These are phyloP conservation scores for Peromyscus aztecus DNA, from an alignment of 2,797 vertebrate species.

Conservation along the genomic window DNA sequence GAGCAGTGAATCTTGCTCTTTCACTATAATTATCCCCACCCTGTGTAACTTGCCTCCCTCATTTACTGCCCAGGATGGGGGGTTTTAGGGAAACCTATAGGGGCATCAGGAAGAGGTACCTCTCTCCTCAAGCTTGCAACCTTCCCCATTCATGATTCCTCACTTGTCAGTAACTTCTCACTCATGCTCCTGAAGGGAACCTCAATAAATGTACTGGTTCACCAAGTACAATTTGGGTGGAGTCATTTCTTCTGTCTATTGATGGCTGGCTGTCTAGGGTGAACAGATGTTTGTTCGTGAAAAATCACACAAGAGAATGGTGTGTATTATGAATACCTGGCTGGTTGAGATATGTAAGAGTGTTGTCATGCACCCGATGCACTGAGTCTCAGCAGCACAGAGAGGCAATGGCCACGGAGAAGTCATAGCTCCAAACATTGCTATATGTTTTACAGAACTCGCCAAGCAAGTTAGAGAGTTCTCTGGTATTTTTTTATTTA, in stretches of 20 bases:
- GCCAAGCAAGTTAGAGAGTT: background rate
- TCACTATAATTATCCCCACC: accelerated
- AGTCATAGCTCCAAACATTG: background rate
- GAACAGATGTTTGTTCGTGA: background rate
- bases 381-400: background rate
- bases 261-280: background rate
- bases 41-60: background rate
- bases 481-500: background rate
- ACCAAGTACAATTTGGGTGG: background rate
- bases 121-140: background rate
- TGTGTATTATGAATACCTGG: background rate
- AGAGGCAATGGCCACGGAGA: background rate
- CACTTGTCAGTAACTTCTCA: background rate
- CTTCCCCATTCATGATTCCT: background rate
- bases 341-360: background rate
- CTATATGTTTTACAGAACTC: background rate
- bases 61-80: background rate
- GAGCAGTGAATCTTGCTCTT: background rate
- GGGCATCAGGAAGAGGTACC: too few relatives aligned
- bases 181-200: background rate
- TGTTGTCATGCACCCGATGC: background rate
- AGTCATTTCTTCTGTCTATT: background rate
- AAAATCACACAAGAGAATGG: background rate
- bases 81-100: background rate
- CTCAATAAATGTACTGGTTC: background rate